A percentile compares a stretch with the other conserved stretches of the same genome.
These are phyloP conservation scores for Apomyelois bistriatella DNA, from an alignment of 2,888 invertebrate genomes.

Conservation along the genomic window DNA sequence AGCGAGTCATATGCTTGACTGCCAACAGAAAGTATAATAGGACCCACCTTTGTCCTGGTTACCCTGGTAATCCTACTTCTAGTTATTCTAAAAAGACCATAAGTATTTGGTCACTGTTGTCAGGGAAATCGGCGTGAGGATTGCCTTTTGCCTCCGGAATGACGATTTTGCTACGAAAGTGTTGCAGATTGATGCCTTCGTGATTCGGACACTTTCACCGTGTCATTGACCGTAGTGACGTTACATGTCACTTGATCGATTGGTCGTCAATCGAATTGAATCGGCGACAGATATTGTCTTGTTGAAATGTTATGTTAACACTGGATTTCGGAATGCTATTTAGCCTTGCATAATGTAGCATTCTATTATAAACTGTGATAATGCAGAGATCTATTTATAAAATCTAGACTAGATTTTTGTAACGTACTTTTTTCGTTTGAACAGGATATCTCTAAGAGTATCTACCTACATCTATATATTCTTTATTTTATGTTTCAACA, in stretches of 20 bases:
- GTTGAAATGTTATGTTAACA: conserved; percentile 2
- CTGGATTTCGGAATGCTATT: neutral
- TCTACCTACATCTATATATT: too few relatives aligned
- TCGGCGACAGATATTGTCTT: neutral
- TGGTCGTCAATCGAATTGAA: neutral
- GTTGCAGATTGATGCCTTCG: conserved; percentile 60
- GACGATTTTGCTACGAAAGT: conserved; percentile 65
- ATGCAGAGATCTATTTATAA: too few relatives aligned
- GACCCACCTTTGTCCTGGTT: too few relatives aligned
- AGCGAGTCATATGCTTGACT: too few relatives aligned
- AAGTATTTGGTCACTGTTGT: neutral
- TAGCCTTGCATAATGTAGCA: neutral
- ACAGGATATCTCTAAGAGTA: too few relatives aligned
- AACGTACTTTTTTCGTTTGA: too few relatives aligned
- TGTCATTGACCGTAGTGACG: conserved; percentile 45
- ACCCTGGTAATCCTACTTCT: too few relatives aligned
- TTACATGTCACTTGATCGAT: conserved; percentile 21
- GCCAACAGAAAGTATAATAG: too few relatives aligned
- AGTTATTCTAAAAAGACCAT: too few relatives aligned
- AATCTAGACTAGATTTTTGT: too few relatives aligned
- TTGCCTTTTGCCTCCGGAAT: conserved; percentile 46
- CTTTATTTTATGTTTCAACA: too few relatives aligned
- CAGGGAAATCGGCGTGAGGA: conserved; percentile 48
- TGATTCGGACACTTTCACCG: conserved; percentile 66
- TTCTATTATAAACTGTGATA: too few relatives aligned